Base-by-base conservation (phyloP, 2,797 vertebrate species). In the Sebastes minor region DNA sequence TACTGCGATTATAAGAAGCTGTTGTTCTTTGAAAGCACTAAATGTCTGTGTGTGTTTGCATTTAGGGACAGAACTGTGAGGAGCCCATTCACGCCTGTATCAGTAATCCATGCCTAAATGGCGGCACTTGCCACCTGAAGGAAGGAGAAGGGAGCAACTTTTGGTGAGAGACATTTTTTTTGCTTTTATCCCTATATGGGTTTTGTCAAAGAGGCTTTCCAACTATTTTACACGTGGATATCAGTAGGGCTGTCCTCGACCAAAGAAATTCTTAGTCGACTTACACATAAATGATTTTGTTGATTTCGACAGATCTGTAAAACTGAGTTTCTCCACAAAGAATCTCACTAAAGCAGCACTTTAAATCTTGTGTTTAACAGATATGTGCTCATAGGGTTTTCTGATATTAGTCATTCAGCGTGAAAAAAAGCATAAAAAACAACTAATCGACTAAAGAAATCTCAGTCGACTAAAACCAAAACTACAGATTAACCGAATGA, bases 81-180 rank as follows among this genome's bases (percentile, higher is more conserved):
- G 89, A 96, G 78, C 97, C 98, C 2, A 98, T 99, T 87, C 98
- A 99, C 12, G 97, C 97, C 32, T 99, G 98, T 78, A 98, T 99
- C 88, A 97, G 97, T 86, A 98, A 97, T 89, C 98, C 98, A 0
- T 99, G 98, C 86, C 94, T 97, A 78, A 96, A 98, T 11, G 95
- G 96, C 3, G 98, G 97, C 78, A 99, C 97, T 1, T 99, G 98
- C 78, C 96, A 99, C 74, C 94, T 99, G 85, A 99, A 99, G 87
- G 98, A 99, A 93, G 98, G 97, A 87, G 97, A 96, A 81, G 97
- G 96, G 68, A 97, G 96, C 83, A 97, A 90, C 88, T 95, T 93
- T n/a, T 94, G 94, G 94, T 95, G 61, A 92, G 92, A 81, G 23
- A 78, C 9, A 16, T 67, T 4, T 25, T 25, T 59, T 52, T 33